Base-by-base conservation (phyloP, 2,888 invertebrate genomes). In the Agonum fuliginosum region DNA sequence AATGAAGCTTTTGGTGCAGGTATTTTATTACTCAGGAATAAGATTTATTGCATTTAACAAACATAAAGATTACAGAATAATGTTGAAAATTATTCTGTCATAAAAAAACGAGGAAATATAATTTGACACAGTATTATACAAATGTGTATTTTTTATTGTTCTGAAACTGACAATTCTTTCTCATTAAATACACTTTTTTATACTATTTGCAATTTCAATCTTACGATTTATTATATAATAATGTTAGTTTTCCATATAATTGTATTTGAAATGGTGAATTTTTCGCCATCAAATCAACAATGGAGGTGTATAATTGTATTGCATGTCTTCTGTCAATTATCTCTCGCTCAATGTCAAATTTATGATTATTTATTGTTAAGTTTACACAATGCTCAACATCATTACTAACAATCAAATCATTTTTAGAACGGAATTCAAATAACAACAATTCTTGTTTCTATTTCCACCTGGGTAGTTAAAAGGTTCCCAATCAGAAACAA, bases 351-450 rank as follows among this genome's bases (percentile, higher is more conserved):
- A 54, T 54, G 54, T 54, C 54, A 54, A 22, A 54, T 54, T 54
- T 54, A 54, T 54, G 54, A 54, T 54, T 54, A 54, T 24, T 54
- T 54, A 54, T 54, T 54, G 54, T 54, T 54, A 54, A 54, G 24
- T 54, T 54, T 54, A 54, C 24, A 54, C 54, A 24, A 24, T 24
- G 22, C 51, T 51, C 22, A 51, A 22, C 51, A 22, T 51, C 46
- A 48, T 8, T 20, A 12, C 12, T 12, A 54, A 54, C 54, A 54
- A 54, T 54, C n/a, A 54, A 24, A 54, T 54, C 12, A 54, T 24
- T 54, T 54, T 54, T 54, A 24, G 12, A 54, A 54, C 54, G 54
- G 54, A 51, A 54, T 24, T 48, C 24, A 37, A 37, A 37, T n/a
- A n/a, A n/a, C n/a, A 54, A 54, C 54, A 54, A 54, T n/a, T n/a